phyloP scores from a whole-genome alignment of 2,888 invertebrate genomes.

The Cheilosia impressa region DNA sequence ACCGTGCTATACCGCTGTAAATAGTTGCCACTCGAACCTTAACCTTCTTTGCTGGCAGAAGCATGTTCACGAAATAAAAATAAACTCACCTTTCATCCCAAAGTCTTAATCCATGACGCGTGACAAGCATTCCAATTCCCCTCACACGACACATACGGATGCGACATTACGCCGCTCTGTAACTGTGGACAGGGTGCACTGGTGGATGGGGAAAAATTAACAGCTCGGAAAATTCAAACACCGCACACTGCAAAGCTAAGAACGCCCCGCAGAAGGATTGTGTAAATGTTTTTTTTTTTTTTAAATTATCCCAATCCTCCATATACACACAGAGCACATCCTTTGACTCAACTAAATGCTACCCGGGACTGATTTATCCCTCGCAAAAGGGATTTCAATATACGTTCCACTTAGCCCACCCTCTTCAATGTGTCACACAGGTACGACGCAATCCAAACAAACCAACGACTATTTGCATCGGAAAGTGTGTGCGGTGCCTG shows the following conservation, averaged over 20 bases:
- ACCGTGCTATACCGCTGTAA: no score
- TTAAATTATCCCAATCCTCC: conserved; percentile 39
- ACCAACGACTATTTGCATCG: conserved; percentile 60
- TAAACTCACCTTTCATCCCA: conserved; percentile 15
- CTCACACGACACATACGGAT: conserved; percentile 6
- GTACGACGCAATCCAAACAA: conserved; percentile 58
- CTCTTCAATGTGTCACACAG: conserved; percentile 38
- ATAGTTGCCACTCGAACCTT: no score
- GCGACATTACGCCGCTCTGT: background rate
- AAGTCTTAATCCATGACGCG: conserved; percentile 31
- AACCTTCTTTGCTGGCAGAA: background rate
- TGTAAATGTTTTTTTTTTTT: conserved; percentile 44
- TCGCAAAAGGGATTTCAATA: conserved; percentile 48
- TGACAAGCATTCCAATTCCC: conserved; percentile 20
- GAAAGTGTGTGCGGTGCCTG: conserved; percentile 29
- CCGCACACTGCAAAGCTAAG: conserved; percentile 15
- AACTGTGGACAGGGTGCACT: background rate
- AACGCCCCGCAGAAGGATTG: conserved; percentile 18
- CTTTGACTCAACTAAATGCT: conserved; percentile 30
- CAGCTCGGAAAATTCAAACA: conserved; percentile 40
- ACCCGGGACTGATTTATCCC: conserved; percentile 53
- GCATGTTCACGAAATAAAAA: conserved; percentile 12
- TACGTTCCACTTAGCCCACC: conserved; percentile 29
- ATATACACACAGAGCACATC: conserved; percentile 9
- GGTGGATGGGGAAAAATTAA: conserved; percentile 31